Evolutionary conservation across 2,888 invertebrate species (phyloP).

Genomic region (Chrysolina americana): DNA sequence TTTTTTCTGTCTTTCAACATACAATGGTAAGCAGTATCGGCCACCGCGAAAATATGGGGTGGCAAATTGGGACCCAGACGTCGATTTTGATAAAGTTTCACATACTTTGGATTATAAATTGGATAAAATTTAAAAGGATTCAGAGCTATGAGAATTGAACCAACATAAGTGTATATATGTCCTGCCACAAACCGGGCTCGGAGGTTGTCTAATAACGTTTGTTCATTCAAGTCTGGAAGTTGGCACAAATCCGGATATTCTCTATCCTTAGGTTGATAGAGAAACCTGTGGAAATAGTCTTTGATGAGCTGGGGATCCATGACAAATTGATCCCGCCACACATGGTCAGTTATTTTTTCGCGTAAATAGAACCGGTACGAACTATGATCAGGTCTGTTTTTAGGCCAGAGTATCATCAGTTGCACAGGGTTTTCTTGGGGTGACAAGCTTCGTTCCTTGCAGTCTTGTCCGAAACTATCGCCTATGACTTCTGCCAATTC

Average conservation of each 20-base stretch:
- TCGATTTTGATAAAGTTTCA: slow-evolving; percentile 94
- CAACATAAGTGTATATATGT: slow-evolving; percentile 97
- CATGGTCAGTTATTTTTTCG: slow-evolving; percentile 86
- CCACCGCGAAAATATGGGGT: slow-evolving; percentile 97
- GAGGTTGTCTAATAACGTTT: slow-evolving; percentile 92
- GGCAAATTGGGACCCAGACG: slow-evolving; percentile 92
- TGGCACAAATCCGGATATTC: slow-evolving; percentile 97
- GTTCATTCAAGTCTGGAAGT: slow-evolving; percentile 94
- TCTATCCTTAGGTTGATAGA: slow-evolving; percentile 92
- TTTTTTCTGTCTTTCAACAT: slow-evolving; percentile 93
- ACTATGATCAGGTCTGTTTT: slow-evolving; percentile 72
- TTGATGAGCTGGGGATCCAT: slow-evolving; percentile 93
- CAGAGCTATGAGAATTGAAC: slow-evolving; percentile 94
- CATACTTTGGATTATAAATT: slow-evolving; percentile 98
- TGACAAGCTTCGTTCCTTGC: slow-evolving; percentile 91
- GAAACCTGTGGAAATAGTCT: slow-evolving; percentile 91
- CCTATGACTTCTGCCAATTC: slow-evolving; percentile 92
- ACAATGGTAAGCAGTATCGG: slow-evolving; percentile 93
- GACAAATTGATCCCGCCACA: slow-evolving; percentile 90
- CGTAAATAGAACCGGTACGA: slow-evolving; percentile 87
- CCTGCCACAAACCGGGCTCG: slow-evolving; percentile 90
- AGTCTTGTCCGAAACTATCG: slow-evolving; percentile 88
- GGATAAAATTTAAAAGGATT: slow-evolving; percentile 97
- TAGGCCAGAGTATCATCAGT: slow-evolving; percentile 88
- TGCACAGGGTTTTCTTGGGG: slow-evolving; percentile 86